These are phyloP conservation scores for Cathartes aura DNA, from an alignment of 2,113 vertebrate genomes.

Conservation along the genomic window DNA sequence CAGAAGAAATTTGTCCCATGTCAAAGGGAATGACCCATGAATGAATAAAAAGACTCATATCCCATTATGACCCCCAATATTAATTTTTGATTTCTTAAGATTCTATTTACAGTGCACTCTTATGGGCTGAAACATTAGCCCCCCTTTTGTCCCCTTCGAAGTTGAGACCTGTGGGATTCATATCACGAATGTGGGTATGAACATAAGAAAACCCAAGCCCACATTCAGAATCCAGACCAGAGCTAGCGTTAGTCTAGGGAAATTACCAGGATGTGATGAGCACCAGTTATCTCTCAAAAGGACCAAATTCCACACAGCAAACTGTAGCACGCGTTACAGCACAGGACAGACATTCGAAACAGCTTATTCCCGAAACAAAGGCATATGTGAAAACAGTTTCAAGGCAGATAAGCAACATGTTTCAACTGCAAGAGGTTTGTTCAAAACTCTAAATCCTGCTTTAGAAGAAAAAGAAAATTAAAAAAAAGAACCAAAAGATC, in stretches of 20 bases:
- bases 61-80: not conserved
- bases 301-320: conserved; percentile 31
- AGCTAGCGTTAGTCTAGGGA: not conserved
- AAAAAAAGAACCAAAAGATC: not conserved
- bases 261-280: not conserved
- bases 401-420: conserved; percentile 62
- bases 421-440: conserved; percentile 41
- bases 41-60: not conserved
- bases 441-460: conserved; percentile 30
- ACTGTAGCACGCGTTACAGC: conserved; percentile 9
- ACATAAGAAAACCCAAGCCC: not conserved
- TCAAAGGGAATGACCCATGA: not conserved
- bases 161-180: not conserved
- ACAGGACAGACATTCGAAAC: conserved; percentile 35
- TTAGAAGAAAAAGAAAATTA: not conserved
- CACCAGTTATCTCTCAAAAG: conserved; percentile 17
- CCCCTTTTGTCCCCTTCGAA: not conserved
- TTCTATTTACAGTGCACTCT: conserved; percentile 31
- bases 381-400: conserved; percentile 58
- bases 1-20: not conserved
- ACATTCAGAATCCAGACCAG: not conserved
- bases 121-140: not conserved
- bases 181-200: not conserved
- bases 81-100: not conserved
- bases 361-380: conserved; percentile 42